These are phyloP conservation scores for Pyrrhia umbra DNA, from an alignment of 2,888 invertebrate species.

Conservation along the genomic window DNA sequence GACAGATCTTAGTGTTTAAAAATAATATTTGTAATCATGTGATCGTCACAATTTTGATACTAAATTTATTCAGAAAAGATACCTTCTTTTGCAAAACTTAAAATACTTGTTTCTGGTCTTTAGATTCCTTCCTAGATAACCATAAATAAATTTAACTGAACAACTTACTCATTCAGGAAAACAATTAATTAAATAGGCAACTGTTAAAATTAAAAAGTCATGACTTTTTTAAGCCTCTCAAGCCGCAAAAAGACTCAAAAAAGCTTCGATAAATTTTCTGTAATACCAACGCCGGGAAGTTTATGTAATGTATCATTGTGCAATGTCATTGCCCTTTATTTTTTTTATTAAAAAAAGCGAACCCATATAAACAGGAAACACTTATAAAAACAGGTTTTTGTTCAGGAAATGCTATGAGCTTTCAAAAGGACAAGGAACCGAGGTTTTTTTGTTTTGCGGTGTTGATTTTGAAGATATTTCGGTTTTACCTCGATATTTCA, in stretches of 20 bases:
- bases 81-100: no score
- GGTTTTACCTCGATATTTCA: not conserved
- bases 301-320: conserved; percentile 47
- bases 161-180: not conserved
- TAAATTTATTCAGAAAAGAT: no score
- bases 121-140: not conserved
- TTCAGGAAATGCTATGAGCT: conserved; percentile 51
- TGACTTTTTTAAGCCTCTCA: not conserved
- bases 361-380: conserved; percentile 54
- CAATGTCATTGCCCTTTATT: conserved; percentile 47
- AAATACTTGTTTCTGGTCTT: not conserved
- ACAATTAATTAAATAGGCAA: not conserved
- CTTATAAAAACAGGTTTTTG: conserved; percentile 51
- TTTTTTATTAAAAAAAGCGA: conserved; percentile 38
- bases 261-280: conserved; percentile 8
- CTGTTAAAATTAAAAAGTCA: no score
- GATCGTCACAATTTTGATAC: no score
- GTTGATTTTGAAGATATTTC: not conserved
- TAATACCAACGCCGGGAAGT: conserved; percentile 26
- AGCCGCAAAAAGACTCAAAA: conserved; percentile 20
- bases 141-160: not conserved
- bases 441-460: conserved; percentile 5
- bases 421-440: conserved; percentile 44
- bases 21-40: no score
- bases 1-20: no score